Conservation (phyloP, 2,797 vertebrate genomes). For the Pantherophis vulpinus region DNA sequence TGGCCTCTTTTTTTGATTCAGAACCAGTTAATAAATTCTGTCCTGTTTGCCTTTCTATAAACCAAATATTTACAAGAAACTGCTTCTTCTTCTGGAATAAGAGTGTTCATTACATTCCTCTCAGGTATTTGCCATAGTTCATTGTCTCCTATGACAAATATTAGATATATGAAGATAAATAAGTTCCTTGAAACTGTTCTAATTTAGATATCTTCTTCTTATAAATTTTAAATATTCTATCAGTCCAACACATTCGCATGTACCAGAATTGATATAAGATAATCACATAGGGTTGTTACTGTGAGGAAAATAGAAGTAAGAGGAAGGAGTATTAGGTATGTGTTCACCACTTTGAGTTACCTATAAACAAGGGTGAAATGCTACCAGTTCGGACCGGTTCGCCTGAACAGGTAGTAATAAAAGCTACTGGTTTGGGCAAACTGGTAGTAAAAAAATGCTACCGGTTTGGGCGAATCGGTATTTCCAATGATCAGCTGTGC, state of each 20-base stretch:
- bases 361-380: no score
- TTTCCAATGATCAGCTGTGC: no score
- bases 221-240: background rate
- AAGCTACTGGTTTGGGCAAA: no score
- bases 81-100: background rate
- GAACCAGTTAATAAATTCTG: background rate
- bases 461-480: no score
- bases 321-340: background rate
- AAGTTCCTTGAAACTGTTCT: background rate
- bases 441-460: no score
- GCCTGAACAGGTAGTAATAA: no score
- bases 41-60: background rate
- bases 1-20: background rate
- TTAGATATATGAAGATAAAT: background rate
- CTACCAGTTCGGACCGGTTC: no score
- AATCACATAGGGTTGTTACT: background rate
- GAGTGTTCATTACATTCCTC: background rate
- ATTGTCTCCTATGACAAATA: background rate
- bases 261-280: background rate
- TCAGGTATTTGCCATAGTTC: background rate
- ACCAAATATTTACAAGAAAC: background rate
- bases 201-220: background rate
- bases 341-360: background rate
- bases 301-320: background rate
- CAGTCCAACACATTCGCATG: background rate